Evolutionary conservation across 2,113 vertebrate species (phyloP).

Genomic region (Protomyctophum bolini): DNA sequence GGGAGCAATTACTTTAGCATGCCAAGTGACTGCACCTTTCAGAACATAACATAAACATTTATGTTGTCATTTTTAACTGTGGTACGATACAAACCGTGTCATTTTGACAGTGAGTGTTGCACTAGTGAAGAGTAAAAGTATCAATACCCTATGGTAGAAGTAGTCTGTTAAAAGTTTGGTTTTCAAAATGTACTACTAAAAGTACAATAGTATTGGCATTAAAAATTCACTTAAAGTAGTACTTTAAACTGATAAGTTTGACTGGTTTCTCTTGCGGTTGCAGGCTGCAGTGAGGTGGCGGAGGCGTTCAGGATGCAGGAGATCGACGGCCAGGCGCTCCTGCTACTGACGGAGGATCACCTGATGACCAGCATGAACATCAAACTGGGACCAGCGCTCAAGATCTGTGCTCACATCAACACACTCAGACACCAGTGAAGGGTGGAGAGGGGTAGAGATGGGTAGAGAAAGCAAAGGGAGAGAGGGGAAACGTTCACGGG

Average conservation of each 20-base stretch:
- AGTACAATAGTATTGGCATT: neutral
- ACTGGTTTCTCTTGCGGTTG: conserved; percentile 32
- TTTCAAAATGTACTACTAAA: too few species aligned
- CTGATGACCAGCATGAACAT: conserved; percentile 99
- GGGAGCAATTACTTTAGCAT: too few species aligned
- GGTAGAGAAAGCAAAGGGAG: neutral
- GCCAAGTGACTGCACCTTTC: too few species aligned
- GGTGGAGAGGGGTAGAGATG: conserved; percentile 31
- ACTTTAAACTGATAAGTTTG: neutral
- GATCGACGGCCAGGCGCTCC: conserved; percentile 97
- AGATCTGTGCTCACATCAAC: conserved; percentile 98
- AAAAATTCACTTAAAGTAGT: neutral
- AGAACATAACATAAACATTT: too few species aligned
- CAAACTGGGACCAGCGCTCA: conserved; percentile 95
- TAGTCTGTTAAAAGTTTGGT: too few species aligned
- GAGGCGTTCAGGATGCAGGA: conserved; percentile 96
- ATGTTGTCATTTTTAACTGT: too few species aligned
- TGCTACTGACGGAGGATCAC: conserved; percentile 96
- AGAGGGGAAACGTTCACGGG: too few species aligned
- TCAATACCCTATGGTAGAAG: too few species aligned
- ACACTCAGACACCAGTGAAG: conserved; percentile 88
- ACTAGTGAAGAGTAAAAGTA: too few species aligned
- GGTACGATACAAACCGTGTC: too few species aligned
- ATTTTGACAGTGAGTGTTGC: too few species aligned
- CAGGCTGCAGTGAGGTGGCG: conserved; percentile 94